phyloP scores from a whole-genome alignment of 2,113 vertebrate genomes.

The Psophia crepitans region DNA sequence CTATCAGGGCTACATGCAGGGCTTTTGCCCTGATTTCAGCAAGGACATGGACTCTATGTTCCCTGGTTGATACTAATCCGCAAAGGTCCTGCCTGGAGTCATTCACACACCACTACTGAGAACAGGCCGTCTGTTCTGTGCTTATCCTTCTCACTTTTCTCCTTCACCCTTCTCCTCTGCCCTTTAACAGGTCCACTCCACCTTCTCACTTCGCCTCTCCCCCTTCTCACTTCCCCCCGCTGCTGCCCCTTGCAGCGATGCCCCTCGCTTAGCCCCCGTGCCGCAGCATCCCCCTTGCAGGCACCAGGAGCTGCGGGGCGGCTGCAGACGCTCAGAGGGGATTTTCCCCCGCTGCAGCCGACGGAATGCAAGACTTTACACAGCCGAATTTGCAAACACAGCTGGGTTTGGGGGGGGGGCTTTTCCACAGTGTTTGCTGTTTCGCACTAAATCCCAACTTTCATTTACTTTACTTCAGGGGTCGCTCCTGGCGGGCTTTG shows the following conservation, averaged over 20 bases:
- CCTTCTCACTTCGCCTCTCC: background rate
- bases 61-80: background rate
- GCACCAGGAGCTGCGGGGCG: background rate
- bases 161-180: background rate
- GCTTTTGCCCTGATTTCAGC: background rate
- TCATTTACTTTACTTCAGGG: constrained; percentile 28
- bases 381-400: constrained; percentile 43
- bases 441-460: background rate
- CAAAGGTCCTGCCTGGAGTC: background rate
- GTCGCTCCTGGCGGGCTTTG: background rate
- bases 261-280: accelerated
- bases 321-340: background rate
- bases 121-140: background rate
- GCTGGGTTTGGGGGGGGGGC: constrained; percentile 6
- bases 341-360: background rate
- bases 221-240: background rate
- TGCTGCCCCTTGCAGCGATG: background rate
- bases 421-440: constrained; percentile 41
- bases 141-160: background rate
- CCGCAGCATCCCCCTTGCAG: background rate
- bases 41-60: background rate
- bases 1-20: background rate
- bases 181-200: background rate
- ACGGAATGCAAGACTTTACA: constrained; percentile 44
- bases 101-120: background rate